phyloP scores from a whole-genome alignment of 1,140 invertebrate genomes.

The Pogonognathellus flavescens region DNA sequence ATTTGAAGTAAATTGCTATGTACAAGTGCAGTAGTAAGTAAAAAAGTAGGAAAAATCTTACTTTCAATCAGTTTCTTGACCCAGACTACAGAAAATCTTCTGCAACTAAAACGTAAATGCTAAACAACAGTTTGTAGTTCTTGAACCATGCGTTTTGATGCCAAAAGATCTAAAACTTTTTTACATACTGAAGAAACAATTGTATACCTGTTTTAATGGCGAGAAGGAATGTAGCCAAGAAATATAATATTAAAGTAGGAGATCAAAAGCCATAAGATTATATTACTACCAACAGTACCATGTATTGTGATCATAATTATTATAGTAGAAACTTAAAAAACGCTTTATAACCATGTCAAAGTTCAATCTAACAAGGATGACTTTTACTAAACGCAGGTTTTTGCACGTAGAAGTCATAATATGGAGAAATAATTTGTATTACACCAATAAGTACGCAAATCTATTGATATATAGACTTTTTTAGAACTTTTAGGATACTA shows the following conservation, averaged over 20 bases:
- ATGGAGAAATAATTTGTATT: no score
- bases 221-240: no score
- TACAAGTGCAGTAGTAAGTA: background rate
- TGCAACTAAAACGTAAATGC: background rate
- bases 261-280: background rate
- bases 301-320: constrained; percentile 3
- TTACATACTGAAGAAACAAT: no score
- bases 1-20: background rate
- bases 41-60: constrained; percentile 26
- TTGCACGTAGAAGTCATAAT: no score
- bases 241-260: no score
- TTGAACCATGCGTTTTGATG: background rate
- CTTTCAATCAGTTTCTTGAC: constrained; percentile 18
- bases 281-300: background rate
- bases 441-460: no score
- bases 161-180: background rate
- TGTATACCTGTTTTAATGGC: no score
- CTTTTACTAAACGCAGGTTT: no score
- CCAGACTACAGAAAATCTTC: background rate
- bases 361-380: no score
- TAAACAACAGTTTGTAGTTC: background rate
- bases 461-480: no score
- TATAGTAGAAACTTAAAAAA: background rate
- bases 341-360: background rate
- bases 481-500: no score